These are phyloP conservation scores for Illadopsis cleaveri DNA, from an alignment of 2,113 vertebrate genomes.

Conservation along the genomic window DNA sequence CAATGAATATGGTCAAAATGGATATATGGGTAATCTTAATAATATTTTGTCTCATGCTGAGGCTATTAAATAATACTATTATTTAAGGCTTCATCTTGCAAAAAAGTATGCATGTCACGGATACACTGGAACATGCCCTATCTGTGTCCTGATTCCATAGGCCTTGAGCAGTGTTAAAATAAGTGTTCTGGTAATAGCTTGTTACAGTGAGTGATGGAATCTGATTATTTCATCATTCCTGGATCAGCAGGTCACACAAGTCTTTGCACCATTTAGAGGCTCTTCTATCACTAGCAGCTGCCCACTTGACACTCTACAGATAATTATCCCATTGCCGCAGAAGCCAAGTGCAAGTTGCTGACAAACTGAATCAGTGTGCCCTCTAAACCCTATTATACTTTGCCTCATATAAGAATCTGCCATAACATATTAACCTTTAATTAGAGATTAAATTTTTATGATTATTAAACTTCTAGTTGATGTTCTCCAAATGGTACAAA, in stretches of 20 bases:
- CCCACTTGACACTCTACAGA: neutral
- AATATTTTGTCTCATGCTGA: neutral
- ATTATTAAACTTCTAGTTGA: neutral
- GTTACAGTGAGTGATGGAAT: neutral
- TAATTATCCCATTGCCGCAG: neutral
- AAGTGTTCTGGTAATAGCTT: neutral
- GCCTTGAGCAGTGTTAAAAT: conserved; percentile 17
- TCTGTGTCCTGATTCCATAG: neutral
- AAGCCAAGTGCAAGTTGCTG: neutral
- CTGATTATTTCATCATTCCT: conserved; percentile 19
- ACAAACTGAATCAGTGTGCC: neutral
- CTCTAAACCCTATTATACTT: neutral
- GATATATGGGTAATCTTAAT: neutral
- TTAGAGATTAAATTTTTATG: neutral
- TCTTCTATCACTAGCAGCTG: neutral
- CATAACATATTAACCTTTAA: neutral
- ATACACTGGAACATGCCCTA: neutral
- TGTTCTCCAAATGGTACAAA: neutral
- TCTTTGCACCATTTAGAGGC: neutral
- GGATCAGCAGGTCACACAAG: neutral
- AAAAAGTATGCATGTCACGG: neutral
- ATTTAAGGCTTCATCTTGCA: neutral
- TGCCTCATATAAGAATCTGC: neutral
- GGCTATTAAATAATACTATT: neutral
- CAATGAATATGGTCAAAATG: neutral